phyloP scores from a whole-genome alignment of 2,113 vertebrate genomes.

The Formicarius rufipectus region DNA sequence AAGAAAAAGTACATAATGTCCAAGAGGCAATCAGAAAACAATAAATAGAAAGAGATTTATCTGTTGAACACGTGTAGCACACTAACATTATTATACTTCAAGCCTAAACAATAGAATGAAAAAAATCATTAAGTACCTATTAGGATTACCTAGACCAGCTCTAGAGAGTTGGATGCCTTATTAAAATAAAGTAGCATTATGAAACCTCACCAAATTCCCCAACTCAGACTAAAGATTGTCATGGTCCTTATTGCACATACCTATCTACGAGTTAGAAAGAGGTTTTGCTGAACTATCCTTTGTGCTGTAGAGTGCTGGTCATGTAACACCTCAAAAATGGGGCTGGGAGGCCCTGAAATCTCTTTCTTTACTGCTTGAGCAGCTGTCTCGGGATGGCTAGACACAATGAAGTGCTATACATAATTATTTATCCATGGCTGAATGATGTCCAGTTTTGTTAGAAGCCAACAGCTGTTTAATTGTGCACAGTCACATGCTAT shows the following conservation, averaged over 20 bases:
- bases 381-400: neutral
- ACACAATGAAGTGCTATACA: neutral
- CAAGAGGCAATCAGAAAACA: slow-evolving; percentile 25
- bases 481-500: neutral
- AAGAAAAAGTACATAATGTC: slow-evolving; percentile 16
- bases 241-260: neutral
- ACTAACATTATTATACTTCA: slow-evolving; percentile 4
- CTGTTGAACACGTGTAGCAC: neutral
- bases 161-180: neutral
- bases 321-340: neutral
- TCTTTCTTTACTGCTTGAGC: neutral
- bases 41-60: slow-evolving; percentile 16
- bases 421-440: slow-evolving; percentile 29
- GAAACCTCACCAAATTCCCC: neutral
- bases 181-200: neutral
- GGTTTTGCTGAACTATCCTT: neutral
- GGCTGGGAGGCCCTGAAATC: neutral
- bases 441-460: neutral
- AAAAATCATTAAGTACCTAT: neutral
- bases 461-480: slow-evolving; percentile 36
- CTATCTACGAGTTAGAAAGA: neutral
- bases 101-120: neutral
- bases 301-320: neutral
- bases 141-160: neutral
- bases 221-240: neutral